Conservation (phyloP, 1,140 invertebrate genomes). For the Augochlora pura region DNA sequence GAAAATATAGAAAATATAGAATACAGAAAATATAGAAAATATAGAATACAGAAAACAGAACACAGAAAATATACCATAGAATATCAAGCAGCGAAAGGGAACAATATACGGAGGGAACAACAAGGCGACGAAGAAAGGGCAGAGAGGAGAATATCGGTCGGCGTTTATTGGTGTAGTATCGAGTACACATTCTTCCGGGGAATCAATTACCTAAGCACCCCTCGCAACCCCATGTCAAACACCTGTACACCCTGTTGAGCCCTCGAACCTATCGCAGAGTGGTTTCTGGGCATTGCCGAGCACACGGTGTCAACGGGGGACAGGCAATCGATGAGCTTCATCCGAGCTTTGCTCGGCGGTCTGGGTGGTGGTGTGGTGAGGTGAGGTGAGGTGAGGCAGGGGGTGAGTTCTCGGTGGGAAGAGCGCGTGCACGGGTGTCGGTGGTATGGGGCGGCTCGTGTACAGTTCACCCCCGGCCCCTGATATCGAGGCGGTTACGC, state of each 20-base stretch:
- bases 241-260: background rate
- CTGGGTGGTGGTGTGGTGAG: too few relatives aligned
- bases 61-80: too few relatives aligned
- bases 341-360: slow-evolving; percentile 24
- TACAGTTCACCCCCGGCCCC: slow-evolving; percentile 50
- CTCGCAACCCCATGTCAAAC: background rate
- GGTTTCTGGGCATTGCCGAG: slow-evolving; percentile 38
- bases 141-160: too few relatives aligned
- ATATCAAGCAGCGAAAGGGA: too few relatives aligned
- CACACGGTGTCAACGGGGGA: slow-evolving; percentile 5
- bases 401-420: slow-evolving; percentile 45
- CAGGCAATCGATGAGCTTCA: slow-evolving; percentile 66
- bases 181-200: background rate
- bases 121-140: too few relatives aligned
- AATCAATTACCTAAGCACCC: background rate
- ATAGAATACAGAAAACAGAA: too few relatives aligned
- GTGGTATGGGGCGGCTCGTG: slow-evolving; percentile 29
- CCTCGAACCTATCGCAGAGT: slow-evolving; percentile 27
- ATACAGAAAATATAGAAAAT: too few relatives aligned
- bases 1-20: too few relatives aligned
- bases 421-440: slow-evolving; percentile 46
- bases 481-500: slow-evolving; percentile 68
- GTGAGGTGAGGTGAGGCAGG: too few relatives aligned
- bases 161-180: background rate
- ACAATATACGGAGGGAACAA: too few relatives aligned